phyloP scores from a whole-genome alignment of 2,888 invertebrate species.

The Hermaeophaga mercurialis region DNA sequence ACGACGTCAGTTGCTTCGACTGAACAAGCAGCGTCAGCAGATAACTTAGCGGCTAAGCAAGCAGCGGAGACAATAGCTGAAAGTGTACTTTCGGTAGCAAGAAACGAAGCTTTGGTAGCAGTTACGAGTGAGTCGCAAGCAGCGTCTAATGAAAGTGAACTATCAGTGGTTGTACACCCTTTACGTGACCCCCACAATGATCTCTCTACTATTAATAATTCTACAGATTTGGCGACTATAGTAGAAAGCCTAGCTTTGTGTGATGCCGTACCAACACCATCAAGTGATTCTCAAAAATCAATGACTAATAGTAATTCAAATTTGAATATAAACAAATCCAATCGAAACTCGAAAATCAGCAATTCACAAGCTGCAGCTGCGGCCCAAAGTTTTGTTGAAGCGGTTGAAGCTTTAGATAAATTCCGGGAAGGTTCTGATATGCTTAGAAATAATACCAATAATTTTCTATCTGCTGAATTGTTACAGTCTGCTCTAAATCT shows the following conservation, averaged over 20 bases:
- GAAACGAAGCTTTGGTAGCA: constrained; percentile 71
- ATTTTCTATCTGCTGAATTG: constrained; percentile 72
- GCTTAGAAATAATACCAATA: constrained; percentile 79
- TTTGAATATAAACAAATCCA: constrained; percentile 53
- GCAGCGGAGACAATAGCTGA: constrained; percentile 90
- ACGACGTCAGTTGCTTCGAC: constrained; percentile 87
- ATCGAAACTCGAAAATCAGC: constrained; percentile 51
- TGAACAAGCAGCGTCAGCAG: constrained; percentile 94
- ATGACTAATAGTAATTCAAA: constrained; percentile 35
- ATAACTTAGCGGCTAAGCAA: constrained; percentile 85
- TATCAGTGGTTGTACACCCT: constrained; percentile 65
- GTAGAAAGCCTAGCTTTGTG: constrained; percentile 80
- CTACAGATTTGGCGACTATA: constrained; percentile 80
- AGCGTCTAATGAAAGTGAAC: constrained; percentile 61
- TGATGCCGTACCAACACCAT: constrained; percentile 54
- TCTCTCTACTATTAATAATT: constrained; percentile 73
- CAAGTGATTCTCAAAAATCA: constrained; percentile 47
- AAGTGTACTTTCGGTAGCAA: constrained; percentile 74
- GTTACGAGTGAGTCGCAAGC: constrained; percentile 59
- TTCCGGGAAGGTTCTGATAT: constrained; percentile 73
- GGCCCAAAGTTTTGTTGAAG: constrained; percentile 60
- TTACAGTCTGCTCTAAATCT: constrained; percentile 49
- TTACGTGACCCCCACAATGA: constrained; percentile 68
- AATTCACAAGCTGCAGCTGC: constrained; percentile 51
- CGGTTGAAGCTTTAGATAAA: constrained; percentile 69